A percentile compares a stretch with the other conserved stretches of the same genome.
Evolutionary conservation across 2,113 vertebrate genomes (phyloP).

Genomic region (Proteles cristata): DNA sequence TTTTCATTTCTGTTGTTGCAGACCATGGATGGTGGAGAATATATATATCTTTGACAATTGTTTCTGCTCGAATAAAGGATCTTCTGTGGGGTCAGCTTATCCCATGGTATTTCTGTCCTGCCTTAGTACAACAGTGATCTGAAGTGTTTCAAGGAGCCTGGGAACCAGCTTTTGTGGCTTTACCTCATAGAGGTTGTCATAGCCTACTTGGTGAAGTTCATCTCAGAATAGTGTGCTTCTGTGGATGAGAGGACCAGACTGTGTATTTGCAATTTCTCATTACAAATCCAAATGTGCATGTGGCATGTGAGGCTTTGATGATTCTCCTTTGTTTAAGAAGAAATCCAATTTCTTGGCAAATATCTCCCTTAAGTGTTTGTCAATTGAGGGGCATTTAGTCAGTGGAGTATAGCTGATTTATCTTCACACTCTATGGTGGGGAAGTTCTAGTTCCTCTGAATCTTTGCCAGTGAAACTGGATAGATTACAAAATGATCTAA

Average conservation of each 20-base stretch:
- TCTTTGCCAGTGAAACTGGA: neutral
- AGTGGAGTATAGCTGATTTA: conserved; percentile 33
- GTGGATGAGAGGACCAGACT: neutral
- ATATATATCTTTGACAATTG: neutral
- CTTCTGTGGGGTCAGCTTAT: neutral
- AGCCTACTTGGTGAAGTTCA: neutral
- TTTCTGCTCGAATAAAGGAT: conserved; percentile 20
- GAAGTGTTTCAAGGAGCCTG: neutral
- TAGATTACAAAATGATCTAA: conserved; percentile 22
- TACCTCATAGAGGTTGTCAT: neutral
- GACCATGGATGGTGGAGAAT: neutral
- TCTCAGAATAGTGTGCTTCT: neutral
- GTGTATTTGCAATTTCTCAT: neutral
- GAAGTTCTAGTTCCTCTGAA: conserved; percentile 20
- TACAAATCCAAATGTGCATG: conserved; percentile 24
- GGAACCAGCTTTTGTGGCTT: neutral
- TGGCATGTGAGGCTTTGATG: conserved; percentile 6
- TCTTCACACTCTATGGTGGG: neutral
- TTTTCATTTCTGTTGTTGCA: conserved; percentile 30
- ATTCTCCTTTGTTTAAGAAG: neutral
- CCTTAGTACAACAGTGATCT: neutral
- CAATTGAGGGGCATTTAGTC: neutral
- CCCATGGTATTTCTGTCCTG: neutral
- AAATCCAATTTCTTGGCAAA: neutral
- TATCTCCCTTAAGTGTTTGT: conserved; percentile 20